These are phyloP conservation scores for Cynopterus sphinx DNA, from an alignment of 2,797 vertebrate species.

Conservation along the genomic window DNA sequence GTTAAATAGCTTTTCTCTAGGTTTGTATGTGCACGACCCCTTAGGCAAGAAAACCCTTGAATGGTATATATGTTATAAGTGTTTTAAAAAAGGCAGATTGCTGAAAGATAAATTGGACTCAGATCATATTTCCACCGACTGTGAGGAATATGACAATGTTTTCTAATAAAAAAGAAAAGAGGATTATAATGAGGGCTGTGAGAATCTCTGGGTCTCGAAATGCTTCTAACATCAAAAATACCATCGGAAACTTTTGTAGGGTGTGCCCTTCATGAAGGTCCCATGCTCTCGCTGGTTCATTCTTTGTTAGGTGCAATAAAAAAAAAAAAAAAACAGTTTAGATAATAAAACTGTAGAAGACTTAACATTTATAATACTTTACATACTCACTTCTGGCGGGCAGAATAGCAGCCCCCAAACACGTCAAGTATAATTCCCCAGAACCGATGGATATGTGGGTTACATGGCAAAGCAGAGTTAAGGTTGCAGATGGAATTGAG, in stretches of 20 bases:
- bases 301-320: background rate
- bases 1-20: constrained; percentile 2
- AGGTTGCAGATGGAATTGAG: background rate
- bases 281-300: background rate
- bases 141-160: background rate
- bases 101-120: background rate
- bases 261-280: background rate
- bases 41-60: background rate
- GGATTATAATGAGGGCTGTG: background rate
- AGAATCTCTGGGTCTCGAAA: background rate
- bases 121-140: background rate
- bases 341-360: background rate
- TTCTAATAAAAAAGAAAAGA: background rate
- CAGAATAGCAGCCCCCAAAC: background rate
- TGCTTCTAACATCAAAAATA: background rate
- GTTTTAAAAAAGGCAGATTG: background rate
- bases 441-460: background rate
- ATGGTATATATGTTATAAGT: background rate
- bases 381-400: background rate
- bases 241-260: background rate
- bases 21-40: background rate
- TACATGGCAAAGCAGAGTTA: background rate
- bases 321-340: background rate
- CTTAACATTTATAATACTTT: background rate
- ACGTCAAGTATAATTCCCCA: background rate